These are phyloP conservation scores for Acanthis flammea DNA, from an alignment of 2,797 vertebrate species.

Conservation along the genomic window DNA sequence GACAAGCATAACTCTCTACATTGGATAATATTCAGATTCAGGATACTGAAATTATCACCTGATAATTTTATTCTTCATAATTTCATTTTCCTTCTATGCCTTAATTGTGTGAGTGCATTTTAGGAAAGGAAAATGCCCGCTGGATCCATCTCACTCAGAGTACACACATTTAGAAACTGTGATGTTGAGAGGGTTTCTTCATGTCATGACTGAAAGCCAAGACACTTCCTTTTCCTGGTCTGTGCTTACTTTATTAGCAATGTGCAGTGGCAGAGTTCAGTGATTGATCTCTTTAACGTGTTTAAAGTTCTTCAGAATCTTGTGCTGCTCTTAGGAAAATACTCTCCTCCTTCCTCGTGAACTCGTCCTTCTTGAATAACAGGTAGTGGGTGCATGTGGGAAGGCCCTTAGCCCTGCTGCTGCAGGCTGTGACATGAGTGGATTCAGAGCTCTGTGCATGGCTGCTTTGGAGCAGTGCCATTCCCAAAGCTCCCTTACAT, in stretches of 20 bases:
- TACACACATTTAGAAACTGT: neutral
- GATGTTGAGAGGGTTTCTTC: neutral
- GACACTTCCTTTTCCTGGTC: neutral
- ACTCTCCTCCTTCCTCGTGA: conserved; percentile 28
- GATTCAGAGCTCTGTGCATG: conserved; percentile 7
- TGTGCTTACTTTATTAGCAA: neutral
- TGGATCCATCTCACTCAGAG: neutral
- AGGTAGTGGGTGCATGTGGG: conserved; percentile 48
- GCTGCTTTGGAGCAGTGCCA: conserved; percentile 1
- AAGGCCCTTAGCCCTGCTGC: neutral
- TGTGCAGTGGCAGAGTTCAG: neutral
- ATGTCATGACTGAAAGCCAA: neutral
- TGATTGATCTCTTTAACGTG: neutral
- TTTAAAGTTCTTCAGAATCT: conserved; percentile 47
- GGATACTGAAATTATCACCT: neutral
- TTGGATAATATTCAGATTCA: neutral
- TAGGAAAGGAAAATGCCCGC: neutral
- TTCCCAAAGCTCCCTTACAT: conserved; percentile 1
- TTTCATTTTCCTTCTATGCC: neutral
- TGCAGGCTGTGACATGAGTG: conserved; percentile 40
- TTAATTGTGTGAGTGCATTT: neutral
- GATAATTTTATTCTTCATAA: neutral
- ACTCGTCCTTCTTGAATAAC: conserved; percentile 43
- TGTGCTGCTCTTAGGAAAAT: conserved; percentile 17
- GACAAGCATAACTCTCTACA: neutral